These are phyloP conservation scores for Drosophila sp. DNA, from an alignment of 1,140 invertebrate species.

Conservation along the genomic window DNA sequence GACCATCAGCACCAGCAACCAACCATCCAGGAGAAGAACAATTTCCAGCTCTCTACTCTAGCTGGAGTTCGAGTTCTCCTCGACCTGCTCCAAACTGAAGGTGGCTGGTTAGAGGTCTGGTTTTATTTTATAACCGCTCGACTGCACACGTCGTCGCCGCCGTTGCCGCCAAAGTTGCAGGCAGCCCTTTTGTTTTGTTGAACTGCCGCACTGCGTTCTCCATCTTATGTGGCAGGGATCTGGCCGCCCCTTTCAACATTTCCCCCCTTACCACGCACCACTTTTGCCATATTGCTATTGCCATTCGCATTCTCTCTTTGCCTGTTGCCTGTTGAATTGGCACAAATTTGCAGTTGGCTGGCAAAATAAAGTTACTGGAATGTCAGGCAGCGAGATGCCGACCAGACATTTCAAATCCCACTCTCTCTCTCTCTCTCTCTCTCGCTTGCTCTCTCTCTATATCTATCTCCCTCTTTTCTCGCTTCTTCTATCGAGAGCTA, in stretches of 20 bases:
- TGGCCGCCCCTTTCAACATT: too few species aligned
- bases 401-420: conserved; percentile 2
- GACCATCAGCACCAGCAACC: not conserved
- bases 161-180: conserved; percentile 3
- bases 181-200: conserved; percentile 7
- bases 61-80: conserved; percentile 20
- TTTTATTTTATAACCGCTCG: conserved; percentile 41
- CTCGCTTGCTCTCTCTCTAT: not conserved
- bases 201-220: conserved; percentile 8
- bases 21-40: not conserved
- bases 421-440: not conserved
- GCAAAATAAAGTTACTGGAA: conserved; percentile 15
- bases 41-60: not conserved
- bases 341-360: conserved; percentile 27
- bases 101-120: not conserved
- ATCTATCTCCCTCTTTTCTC: not conserved
- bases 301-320: conserved; percentile 2
- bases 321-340: conserved; percentile 27
- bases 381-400: not conserved
- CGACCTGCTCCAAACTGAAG: conserved; percentile 23
- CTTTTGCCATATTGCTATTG: not conserved
- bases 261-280: not conserved
- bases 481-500: not conserved
- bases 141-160: conserved; percentile 38
- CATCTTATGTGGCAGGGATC: conserved; percentile 3